Evolutionary conservation across 1,140 invertebrate species (phyloP), one percentile per base, ranked within the genome.

Genomic region (Chionoecetes opilio): DNA sequence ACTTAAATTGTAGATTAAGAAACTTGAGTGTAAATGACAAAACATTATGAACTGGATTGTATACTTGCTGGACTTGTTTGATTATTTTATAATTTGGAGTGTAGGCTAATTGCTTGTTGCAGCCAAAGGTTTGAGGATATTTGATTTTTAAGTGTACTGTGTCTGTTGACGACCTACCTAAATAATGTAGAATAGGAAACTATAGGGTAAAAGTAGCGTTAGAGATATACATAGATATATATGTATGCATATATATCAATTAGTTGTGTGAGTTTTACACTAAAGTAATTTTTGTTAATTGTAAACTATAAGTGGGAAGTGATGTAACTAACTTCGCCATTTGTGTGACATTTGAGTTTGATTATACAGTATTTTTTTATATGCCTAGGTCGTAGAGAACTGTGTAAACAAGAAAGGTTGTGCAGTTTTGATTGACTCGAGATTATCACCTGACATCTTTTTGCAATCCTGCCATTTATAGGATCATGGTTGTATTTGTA

Each of bases 151-250:
- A 75, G 63, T 75, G 63, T 75, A 75, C 26, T 21, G 11, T 75
- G 63, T 75, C 63, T 75, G 63, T 75, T 75, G 63, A 75, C 63
- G n/a, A 87, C 37, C 32, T 87, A 87, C 37, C 32, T 87, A 87
- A 37, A 87, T 87, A 87, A 17, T 37, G 32, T 37, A 37, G 37
- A 37, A 87, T 87, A 87, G 32, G 37, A 17, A 87, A 37, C 32
- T 87, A 87, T 87, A 87, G 32, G 37, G 63, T 85, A 85, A 26
- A 26, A 87, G 37, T 87, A 87, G 32, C 21, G 17, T 37, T 84
- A 6, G n/a, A 6, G n/a, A 84, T 84, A 84, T 84, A 84, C 21
- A 84, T 84, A 84, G 3, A 84, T 84, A 84, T 84, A 84, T 84
- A 84, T 84, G 21, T 85, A 85, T 87, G 26, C 9, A 87, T 87